Evolutionary conservation across 1,140 invertebrate genomes (phyloP), one percentile per base, ranked within the genome.

Genomic region (Whitmania pigra): DNA sequence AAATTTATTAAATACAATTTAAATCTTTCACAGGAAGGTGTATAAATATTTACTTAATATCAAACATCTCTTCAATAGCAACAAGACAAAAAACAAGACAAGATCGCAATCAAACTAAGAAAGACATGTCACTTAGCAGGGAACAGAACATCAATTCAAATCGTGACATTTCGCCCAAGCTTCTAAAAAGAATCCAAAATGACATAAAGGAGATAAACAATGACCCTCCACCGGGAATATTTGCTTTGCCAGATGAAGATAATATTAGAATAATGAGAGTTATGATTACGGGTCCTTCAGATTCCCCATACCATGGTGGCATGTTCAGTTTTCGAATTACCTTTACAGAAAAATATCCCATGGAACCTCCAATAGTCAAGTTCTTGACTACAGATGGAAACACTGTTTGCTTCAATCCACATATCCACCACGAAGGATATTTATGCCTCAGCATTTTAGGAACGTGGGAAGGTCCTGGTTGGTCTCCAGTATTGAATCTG

Each of bases 221-320:
- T 73, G 85, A 86, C 54, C 85, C 85, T 22, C 84, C 85, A 9
- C 85, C 85, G 17, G 85, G 85, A 43, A 84, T 87, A 74, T 86
- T 85, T 77, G 82, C 86, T 36, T 81, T 84, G 20, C 84, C 84
- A 31, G 85, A 87, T 76, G 84, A 86, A 73, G 78, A 82, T 70
- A 82, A 86, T 76, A 79, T 86, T 63, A 86, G 84, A 25, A 79
- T 79, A 77, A 82, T 84, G 15, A 36, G 43, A 80, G 86, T 86
- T 5, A 77, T 88, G 18, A 86, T 88, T 49, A 85, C 84, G 49
- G 87, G 87, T 27, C 85, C 86, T 11, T 85, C 85, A 78, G 86
- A 87, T 74, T 88, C 87, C 25, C 87, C 87, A 11, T 88, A 88
- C 76, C 85, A 87, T 76, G 87, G 87, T 40, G 86, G 86, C 69